These are phyloP conservation scores for Hydra vulgaris DNA, from an alignment of 30 jellyfish, hydroid and myxozoan species.

Conservation along the genomic window DNA sequence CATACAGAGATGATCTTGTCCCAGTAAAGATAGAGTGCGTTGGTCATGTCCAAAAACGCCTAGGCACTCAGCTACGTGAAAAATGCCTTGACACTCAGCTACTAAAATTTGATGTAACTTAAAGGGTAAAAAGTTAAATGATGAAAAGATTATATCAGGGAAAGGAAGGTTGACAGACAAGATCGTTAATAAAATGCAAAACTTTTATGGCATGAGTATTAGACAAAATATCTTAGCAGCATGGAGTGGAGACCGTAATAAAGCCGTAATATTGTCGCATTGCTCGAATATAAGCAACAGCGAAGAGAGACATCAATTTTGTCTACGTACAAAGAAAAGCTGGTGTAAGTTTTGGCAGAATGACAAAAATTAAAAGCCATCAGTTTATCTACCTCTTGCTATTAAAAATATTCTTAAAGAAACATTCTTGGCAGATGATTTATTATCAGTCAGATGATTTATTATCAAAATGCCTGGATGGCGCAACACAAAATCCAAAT, in stretches of 20 bases:
- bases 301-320: slow-evolving; percentile 35
- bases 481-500: slow-evolving; percentile 41
- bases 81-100: slow-evolving; percentile 24
- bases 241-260: slow-evolving; percentile 10
- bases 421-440: slow-evolving; percentile 31
- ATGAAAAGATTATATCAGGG: slow-evolving; percentile 20
- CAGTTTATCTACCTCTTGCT: slow-evolving; percentile 32
- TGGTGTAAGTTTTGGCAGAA: slow-evolving; percentile 48
- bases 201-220: slow-evolving; percentile 36
- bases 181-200: slow-evolving; percentile 10
- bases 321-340: slow-evolving; percentile 33
- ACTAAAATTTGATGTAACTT: slow-evolving; percentile 10
- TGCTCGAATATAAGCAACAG: slow-evolving; percentile 17
- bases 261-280: slow-evolving; percentile 19
- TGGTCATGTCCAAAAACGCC: slow-evolving; percentile 30
- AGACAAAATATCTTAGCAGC: slow-evolving; percentile 18
- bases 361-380: slow-evolving; percentile 29
- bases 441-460: slow-evolving; percentile 20
- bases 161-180: slow-evolving; percentile 24
- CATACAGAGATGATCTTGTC: slow-evolving; percentile 21
- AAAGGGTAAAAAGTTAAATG: slow-evolving; percentile 14
- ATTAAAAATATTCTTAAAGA: slow-evolving; percentile 22
- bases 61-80: slow-evolving; percentile 27
- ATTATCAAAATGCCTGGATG: slow-evolving; percentile 36
- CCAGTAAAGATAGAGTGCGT: slow-evolving; percentile 36